A percentile compares a stretch with the other conserved stretches of the same genome.
phyloP scores from a whole-genome alignment of 2,113 vertebrate species.

The Hyla sarda region DNA sequence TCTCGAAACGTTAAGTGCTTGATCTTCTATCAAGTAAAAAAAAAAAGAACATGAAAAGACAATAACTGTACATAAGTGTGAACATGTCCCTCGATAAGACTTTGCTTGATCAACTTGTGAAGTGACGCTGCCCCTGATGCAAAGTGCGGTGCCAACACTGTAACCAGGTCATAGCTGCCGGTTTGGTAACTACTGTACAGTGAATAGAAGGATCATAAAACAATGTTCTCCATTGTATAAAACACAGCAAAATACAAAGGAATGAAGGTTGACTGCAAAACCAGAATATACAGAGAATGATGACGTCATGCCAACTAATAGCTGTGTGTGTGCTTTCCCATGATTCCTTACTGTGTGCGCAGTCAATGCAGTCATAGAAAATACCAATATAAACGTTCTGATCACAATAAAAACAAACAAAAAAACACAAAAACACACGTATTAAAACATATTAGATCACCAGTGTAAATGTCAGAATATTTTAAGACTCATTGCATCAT shows the following conservation, averaged over 20 bases:
- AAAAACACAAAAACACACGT: background rate
- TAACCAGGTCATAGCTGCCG: constrained; percentile 22
- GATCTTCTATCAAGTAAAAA: constrained; percentile 1
- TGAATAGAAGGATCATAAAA: background rate
- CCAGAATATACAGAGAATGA: constrained; percentile 24
- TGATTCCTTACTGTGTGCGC: background rate
- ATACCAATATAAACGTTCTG: background rate
- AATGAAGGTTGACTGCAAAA: background rate
- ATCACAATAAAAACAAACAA: background rate
- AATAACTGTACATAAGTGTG: background rate
- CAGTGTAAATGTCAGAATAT: background rate
- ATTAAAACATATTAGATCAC: background rate
- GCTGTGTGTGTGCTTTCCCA: background rate
- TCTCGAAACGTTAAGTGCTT: background rate
- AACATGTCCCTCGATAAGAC: background rate
- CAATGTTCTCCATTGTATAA: background rate
- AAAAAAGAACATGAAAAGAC: background rate
- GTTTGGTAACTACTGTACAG: constrained; percentile 10
- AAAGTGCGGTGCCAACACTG: constrained; percentile 26
- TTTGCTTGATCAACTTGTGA: background rate
- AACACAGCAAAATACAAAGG: background rate
- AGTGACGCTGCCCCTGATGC: background rate
- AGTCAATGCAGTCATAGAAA: background rate
- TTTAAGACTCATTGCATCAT: background rate
- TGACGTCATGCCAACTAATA: background rate